Evolutionary conservation across 2,113 vertebrate genomes (phyloP).

Genomic region (Grallaria varia): DNA sequence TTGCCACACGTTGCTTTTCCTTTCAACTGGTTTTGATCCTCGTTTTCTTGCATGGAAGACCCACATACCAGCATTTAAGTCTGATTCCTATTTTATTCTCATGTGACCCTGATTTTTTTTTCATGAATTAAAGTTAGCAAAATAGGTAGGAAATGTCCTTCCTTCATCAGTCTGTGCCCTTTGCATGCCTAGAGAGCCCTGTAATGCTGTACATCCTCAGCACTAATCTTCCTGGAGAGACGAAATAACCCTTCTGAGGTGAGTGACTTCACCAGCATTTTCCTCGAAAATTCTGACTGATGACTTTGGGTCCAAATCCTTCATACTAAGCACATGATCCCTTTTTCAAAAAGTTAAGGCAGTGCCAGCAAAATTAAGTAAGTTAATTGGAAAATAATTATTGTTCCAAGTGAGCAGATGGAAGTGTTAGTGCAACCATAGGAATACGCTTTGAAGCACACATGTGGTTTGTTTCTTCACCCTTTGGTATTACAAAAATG

Average conservation of each 20-base stretch:
- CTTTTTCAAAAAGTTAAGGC: background rate
- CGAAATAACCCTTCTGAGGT: background rate
- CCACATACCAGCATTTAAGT: background rate
- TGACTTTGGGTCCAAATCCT: background rate
- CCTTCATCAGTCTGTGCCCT: background rate
- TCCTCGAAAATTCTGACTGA: background rate
- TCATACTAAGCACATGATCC: background rate
- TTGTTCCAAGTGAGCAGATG: background rate
- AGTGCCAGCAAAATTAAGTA: background rate
- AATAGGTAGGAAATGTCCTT: background rate
- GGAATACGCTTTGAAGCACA: background rate
- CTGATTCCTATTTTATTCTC: background rate
- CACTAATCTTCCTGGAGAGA: background rate
- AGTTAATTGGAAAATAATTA: background rate
- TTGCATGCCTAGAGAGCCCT: background rate
- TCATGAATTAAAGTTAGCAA: background rate
- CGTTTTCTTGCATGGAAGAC: background rate
- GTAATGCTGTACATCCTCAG: background rate
- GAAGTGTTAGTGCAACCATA: background rate
- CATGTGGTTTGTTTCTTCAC: background rate
- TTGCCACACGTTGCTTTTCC: background rate
- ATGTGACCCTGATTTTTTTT: background rate
- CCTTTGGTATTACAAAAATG: background rate
- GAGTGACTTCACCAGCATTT: background rate
- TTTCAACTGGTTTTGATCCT: background rate